phyloP scores from a whole-genome alignment of 2,113 vertebrate species.

The Myocastor coypus region DNA sequence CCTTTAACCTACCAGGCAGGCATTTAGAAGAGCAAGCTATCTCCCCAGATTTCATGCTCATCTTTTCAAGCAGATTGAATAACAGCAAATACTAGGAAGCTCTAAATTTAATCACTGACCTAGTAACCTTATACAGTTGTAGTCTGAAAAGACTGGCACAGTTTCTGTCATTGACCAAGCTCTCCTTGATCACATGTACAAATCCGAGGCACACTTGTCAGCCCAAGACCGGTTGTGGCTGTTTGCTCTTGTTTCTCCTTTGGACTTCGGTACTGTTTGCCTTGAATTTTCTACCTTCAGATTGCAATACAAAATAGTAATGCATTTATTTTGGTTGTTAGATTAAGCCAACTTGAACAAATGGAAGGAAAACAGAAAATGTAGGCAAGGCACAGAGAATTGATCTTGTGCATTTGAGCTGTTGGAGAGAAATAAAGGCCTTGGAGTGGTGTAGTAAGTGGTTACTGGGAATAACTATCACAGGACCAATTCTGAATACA shows the following conservation, averaged over 20 bases:
- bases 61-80: not conserved
- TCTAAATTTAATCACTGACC: not conserved
- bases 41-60: not conserved
- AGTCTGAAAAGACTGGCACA: accelerated
- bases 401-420: not conserved
- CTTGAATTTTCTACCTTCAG: not conserved
- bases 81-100: not conserved
- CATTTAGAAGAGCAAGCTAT: no score
- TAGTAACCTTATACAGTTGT: not conserved
- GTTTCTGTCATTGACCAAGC: not conserved
- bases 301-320: not conserved
- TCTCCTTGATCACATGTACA: not conserved
- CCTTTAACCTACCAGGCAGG: no score
- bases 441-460: not conserved
- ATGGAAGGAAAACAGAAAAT: not conserved
- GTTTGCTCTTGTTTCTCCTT: not conserved
- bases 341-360: not conserved
- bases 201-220: not conserved
- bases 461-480: not conserved
- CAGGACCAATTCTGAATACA: not conserved
- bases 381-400: not conserved
- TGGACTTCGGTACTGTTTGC: not conserved
- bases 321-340: conserved; percentile 12
- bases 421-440: not conserved
- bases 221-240: not conserved